Evolutionary conservation across 2,113 vertebrate species (phyloP), one percentile per base, ranked within the genome.

Genomic region (Oenanthe oenanthe): DNA sequence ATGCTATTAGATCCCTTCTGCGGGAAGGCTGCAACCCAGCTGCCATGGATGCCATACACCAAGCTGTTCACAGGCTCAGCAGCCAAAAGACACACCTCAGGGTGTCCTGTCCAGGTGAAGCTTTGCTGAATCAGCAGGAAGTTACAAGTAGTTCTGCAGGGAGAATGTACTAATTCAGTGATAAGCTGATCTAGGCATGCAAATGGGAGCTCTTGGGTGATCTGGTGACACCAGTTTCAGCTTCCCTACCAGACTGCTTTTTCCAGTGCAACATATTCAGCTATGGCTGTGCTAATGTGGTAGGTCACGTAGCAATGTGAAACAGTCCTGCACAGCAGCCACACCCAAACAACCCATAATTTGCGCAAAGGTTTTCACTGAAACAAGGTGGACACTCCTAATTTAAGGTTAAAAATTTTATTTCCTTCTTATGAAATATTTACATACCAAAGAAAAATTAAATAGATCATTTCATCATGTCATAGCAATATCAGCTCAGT

Each of bases 81-180:
- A 2, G 36, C 48, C 45, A 57, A 31, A 66, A 75, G 38, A 66
- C 16, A 61, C 13, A 54, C 16, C 60, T 45, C 42, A 25, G 20
- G 28, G 42, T 4, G 8, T 13, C 2, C 1, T 2, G 21, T 13
- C 9, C n/a, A 57, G 24, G 61, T 1, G 4, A 34, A 66, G 26
- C 34, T 72, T 72, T 3, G 7, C 51, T 51, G 32, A 54, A 71
- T 7, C 12, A 9, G 14, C 66, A 67, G 42, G 17, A 73, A 28
- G 16, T 42, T 45, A 74, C 11, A 63, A 31, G 3, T 17, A 62
- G 38, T 36, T 86, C 28, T n/a, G 16, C 60, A 43, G 25, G 28
- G 3, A 62, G 19, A 78, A 68, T 22, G 48, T 43, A 66, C n/a
- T 47, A 47, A 56, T 32, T 74, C 65, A 54, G 48, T 10, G 14